Evolutionary conservation across 1,140 invertebrate genomes (phyloP).

Genomic region (Leptopilina clavipes): DNA sequence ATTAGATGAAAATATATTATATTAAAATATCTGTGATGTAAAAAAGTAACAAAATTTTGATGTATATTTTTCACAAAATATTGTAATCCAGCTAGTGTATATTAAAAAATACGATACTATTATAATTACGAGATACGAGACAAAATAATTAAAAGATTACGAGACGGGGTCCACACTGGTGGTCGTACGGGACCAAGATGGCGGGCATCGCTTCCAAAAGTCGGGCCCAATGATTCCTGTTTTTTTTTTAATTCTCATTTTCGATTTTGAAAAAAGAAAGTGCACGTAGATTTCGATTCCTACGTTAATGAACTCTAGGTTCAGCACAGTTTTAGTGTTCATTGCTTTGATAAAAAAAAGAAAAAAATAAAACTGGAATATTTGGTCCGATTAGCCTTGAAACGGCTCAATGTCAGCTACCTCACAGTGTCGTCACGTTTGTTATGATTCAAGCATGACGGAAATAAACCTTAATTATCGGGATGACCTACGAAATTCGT

Average conservation of each 20-base stretch:
- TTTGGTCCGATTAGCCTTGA: slow-evolving; percentile 68
- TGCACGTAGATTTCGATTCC: slow-evolving; percentile 22
- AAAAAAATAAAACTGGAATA: slow-evolving; percentile 53
- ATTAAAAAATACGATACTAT: slow-evolving; percentile 71
- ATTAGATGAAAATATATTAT: slow-evolving; percentile 74
- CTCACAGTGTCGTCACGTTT: slow-evolving; percentile 70
- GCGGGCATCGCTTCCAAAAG: slow-evolving; percentile 63
- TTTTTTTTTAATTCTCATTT: slow-evolving; percentile 45
- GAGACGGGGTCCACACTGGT: slow-evolving; percentile 65
- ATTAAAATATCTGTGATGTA: slow-evolving; percentile 77
- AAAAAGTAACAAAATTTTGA: slow-evolving; percentile 76
- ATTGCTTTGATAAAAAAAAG: slow-evolving; percentile 35
- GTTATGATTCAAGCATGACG: slow-evolving; percentile 57
- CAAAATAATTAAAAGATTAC: slow-evolving; percentile 59
- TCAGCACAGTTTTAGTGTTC: slow-evolving; percentile 15
- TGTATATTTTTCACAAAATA: slow-evolving; percentile 76
- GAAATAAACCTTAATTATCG: slow-evolving; percentile 3
- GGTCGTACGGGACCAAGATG: slow-evolving; percentile 72
- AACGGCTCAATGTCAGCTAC: slow-evolving; percentile 73
- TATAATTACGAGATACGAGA: slow-evolving; percentile 66
- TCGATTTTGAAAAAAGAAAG: slow-evolving; percentile 26
- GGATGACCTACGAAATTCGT: slow-evolving; percentile 3
- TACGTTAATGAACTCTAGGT: background rate
- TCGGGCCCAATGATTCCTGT: slow-evolving; percentile 64
- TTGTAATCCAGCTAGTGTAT: slow-evolving; percentile 74